Base-by-base conservation (phyloP, 2,113 vertebrate species). In the Nestor notabilis region DNA sequence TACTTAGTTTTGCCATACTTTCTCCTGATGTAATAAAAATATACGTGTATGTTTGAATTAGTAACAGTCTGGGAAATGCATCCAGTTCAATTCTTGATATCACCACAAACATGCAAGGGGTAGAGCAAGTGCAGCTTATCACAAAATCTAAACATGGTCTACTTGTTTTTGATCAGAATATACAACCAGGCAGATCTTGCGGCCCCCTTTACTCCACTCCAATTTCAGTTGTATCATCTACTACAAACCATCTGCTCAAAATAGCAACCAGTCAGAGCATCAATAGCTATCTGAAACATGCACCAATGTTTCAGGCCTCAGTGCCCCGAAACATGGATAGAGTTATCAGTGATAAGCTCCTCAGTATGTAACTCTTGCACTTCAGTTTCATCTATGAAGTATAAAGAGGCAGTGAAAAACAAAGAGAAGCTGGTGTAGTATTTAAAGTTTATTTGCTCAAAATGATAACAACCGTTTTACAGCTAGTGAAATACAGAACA, bases 361-460 rank as follows among this genome's bases (percentile, higher is more conserved):
- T 35, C 1, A 0, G 6, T 44, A 47, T 21, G 11, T 1, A 60
- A 44, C 20, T 50, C 47, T 18, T 9, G 6, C 0, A 0, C 13
- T 89, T 75, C 49, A 9, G 7, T 69, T 92, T 83, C 19, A 56
- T 27, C 63, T 56, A 25, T 5, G 15, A 19, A 39, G 1, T 52
- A 68, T 14, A 29, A 82, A 60, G 27, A 5, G 79, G 35, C 68
- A 89, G 53, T 16, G 11, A 10, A 64, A 85, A 63, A 70, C 35
- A 52, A 68, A 58, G 31, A 79, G 17, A 83, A 64, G 33, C 18
- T 64, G 33, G 37, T 31, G 39, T 1, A 12, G 29, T 52, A 91
- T 85, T 91, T 84, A 63, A 83, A 47, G 31, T 55, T 76, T 72
- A 75, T 77, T 80, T 89, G 19, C 44, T 70, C 44, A 58, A 87